Percentiles rank a stretch among this genome's conserved stretches.
These are phyloP conservation scores for Dinothrombium tinctorium DNA, from an alignment of 1,140 invertebrate genomes.

Conservation along the genomic window DNA sequence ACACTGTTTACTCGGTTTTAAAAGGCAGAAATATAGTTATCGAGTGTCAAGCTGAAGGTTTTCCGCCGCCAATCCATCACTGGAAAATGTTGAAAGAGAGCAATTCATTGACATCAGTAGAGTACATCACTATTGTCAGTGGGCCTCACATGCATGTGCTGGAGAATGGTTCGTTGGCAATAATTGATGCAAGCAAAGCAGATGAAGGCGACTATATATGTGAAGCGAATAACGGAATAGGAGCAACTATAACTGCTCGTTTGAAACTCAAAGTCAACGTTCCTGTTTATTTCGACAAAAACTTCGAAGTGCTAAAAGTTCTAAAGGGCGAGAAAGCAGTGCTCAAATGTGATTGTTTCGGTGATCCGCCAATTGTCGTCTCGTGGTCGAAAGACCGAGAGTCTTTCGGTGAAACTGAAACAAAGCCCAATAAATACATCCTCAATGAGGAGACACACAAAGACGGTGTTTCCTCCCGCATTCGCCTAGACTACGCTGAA, in stretches of 20 bases:
- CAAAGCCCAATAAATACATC: neutral
- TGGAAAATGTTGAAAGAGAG: slow-evolving; percentile 21
- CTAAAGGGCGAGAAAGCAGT: slow-evolving; percentile 19
- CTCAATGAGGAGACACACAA: neutral
- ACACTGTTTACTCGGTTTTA: slow-evolving; percentile 21
- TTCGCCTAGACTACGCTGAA: neutral
- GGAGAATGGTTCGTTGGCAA: slow-evolving; percentile 19
- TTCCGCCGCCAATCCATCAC: slow-evolving; percentile 21
- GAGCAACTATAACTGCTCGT: slow-evolving; percentile 4
- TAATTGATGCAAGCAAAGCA: slow-evolving; percentile 16
- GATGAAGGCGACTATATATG: slow-evolving; percentile 25
- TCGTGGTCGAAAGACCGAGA: slow-evolving; percentile 19
- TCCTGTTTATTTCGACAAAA: slow-evolving; percentile 15
- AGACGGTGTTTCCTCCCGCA: neutral
- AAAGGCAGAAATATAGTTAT: slow-evolving; percentile 20
- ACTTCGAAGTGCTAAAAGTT: slow-evolving; percentile 13
- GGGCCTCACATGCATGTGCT: slow-evolving; percentile 18
- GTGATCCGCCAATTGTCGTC: slow-evolving; percentile 24
- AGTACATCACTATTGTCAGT: slow-evolving; percentile 7
- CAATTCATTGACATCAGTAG: neutral
- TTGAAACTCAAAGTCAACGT: slow-evolving; percentile 9
- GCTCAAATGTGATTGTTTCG: slow-evolving; percentile 22
- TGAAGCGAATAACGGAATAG: slow-evolving; percentile 22
- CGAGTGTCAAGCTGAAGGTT: slow-evolving; percentile 24
- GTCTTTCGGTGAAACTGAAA: slow-evolving; percentile 3